These are phyloP conservation scores for Paedocypris micromegethes DNA, from an alignment of 2,797 vertebrate species.

Conservation along the genomic window DNA sequence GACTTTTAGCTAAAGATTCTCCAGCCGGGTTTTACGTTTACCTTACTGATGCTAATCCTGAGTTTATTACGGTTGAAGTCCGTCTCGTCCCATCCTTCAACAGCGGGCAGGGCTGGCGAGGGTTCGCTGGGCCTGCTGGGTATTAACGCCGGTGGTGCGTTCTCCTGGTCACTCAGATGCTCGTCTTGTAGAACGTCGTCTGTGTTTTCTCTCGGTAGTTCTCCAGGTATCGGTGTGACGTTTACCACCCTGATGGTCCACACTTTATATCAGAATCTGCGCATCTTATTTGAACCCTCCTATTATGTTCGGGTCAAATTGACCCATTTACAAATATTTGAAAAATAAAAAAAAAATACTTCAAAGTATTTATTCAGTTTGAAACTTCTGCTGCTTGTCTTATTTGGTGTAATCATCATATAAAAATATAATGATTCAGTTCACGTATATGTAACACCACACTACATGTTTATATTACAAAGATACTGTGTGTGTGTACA, in stretches of 20 bases:
- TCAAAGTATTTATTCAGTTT: too few species aligned
- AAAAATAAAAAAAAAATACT: too few species aligned
- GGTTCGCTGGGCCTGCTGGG: constrained; percentile 68
- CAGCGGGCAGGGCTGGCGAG: constrained; percentile 67
- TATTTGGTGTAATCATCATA: too few species aligned
- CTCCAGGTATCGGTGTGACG: constrained; percentile 76
- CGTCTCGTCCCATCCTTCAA: constrained; percentile 91
- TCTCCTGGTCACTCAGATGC: constrained; percentile 85
- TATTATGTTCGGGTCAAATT: too few species aligned
- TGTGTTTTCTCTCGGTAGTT: constrained; percentile 80
- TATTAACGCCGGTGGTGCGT: constrained; percentile 73
- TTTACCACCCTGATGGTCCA: constrained; percentile 71
- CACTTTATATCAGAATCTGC: not conserved
- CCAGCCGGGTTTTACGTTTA: constrained; percentile 40
- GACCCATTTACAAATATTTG: too few species aligned
- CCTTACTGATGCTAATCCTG: constrained; percentile 89
- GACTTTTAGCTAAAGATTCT: too few species aligned
- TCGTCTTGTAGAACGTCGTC: constrained; percentile 85
- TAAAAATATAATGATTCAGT: too few species aligned
- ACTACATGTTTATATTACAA: too few species aligned
- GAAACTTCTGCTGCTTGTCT: too few species aligned
- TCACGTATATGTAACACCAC: too few species aligned
- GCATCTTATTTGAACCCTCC: too few species aligned
- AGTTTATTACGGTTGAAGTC: constrained; percentile 98
- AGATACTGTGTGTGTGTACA: too few species aligned